Percentiles rank a stretch among this genome's conserved stretches.
Evolutionary conservation across 2,888 invertebrate genomes (phyloP).

Genomic region (Drosophila helvetica): DNA sequence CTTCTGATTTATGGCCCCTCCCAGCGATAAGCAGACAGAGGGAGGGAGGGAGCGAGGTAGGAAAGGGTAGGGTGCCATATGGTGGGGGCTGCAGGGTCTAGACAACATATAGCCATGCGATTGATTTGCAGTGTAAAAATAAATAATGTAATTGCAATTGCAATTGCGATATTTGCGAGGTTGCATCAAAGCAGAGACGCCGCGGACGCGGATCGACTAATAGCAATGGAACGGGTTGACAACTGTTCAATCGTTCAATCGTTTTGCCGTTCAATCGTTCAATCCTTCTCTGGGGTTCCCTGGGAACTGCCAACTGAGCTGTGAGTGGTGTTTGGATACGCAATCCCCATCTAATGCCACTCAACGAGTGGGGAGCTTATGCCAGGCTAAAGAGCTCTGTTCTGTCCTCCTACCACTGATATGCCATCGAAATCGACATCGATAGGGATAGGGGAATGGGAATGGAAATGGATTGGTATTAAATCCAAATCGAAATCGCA

Average conservation of each 20-base stretch:
- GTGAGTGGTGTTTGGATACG: conserved; percentile 56
- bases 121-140: conserved; percentile 71
- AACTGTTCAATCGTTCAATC: not conserved
- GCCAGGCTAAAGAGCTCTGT: conserved; percentile 29
- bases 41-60: too few species aligned
- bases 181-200: conserved; percentile 60
- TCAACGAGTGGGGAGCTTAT: conserved; percentile 73
- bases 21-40: conserved; percentile 66
- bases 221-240: conserved; percentile 11
- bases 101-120: conserved; percentile 36
- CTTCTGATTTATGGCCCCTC: conserved; percentile 77
- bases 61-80: conserved; percentile 8
- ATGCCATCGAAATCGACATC: conserved; percentile 20
- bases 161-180: conserved; percentile 46
- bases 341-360: conserved; percentile 73
- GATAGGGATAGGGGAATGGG: not conserved
- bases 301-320: conserved; percentile 10
- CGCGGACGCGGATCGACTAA: conserved; percentile 58
- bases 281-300: not conserved
- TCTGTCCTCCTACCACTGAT: conserved; percentile 9
- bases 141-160: conserved; percentile 69
- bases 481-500: conserved; percentile 5
- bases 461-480: conserved; percentile 20
- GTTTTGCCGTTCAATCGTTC: not conserved
- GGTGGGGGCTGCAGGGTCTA: conserved; percentile 22